Conservation (phyloP, 2,113 vertebrate species). For the Steatornis caripensis region DNA sequence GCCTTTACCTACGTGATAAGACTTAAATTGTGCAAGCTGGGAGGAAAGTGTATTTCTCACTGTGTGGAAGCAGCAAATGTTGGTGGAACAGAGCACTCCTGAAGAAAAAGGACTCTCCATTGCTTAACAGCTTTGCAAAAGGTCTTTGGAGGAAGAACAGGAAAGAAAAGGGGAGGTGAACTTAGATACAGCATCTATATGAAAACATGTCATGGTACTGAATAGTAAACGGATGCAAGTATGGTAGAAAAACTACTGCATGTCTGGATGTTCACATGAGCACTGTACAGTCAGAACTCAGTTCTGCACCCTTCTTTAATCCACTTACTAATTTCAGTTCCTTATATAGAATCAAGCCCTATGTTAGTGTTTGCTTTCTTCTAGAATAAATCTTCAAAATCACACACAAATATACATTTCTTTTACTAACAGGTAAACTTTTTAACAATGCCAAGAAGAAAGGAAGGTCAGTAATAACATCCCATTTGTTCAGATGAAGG, state of each 20-base stretch:
- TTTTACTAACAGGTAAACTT: neutral
- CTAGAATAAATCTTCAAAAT: neutral
- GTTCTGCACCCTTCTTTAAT: neutral
- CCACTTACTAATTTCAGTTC: neutral
- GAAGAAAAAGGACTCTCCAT: neutral
- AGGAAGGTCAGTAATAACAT: neutral
- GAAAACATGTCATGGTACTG: neutral
- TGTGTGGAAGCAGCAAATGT: neutral
- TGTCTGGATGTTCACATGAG: neutral
- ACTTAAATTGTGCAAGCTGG: constrained; percentile 46
- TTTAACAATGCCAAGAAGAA: neutral
- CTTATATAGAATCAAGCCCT: neutral
- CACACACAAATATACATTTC: neutral
- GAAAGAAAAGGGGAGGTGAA: neutral
- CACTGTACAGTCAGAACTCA: neutral
- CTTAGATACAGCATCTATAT: neutral
- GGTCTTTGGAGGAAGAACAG: neutral
- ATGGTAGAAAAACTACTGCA: neutral
- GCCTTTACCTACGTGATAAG: constrained; percentile 50
- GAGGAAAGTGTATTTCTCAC: constrained; percentile 1
- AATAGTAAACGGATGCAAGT: neutral
- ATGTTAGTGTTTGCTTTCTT: neutral
- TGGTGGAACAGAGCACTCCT: neutral
- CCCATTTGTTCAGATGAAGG: neutral
- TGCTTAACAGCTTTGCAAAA: neutral